Base-by-base conservation (phyloP, 2,888 invertebrate genomes). In the Drosophila sordidula region DNA sequence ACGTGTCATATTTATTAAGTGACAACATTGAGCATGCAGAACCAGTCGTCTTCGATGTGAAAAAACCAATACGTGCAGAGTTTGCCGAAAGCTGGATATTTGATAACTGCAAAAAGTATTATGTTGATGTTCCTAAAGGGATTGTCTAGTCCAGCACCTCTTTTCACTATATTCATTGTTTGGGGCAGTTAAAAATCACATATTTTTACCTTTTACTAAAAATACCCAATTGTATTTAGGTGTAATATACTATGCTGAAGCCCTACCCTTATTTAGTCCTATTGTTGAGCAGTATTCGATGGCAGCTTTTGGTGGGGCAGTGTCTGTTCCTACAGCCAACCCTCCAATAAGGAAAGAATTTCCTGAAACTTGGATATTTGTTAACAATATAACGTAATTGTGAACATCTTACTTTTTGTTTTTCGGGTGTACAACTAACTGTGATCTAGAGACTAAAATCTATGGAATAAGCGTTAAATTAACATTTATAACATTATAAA, bases 301-400 rank as follows among this genome's bases (percentile, higher is more conserved):
- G 52, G 32, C 11, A 42, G 32, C 32, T 18, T n/a, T n/a, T n/a
- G n/a, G n/a, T n/a, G 8, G n/a, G 14, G 12, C 34, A 12, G 6
- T 34, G 11, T 34, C 34, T 12, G 11, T 8, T 32, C 29, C 41
- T 6, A 3, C 36, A 49, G 45, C 9, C 14, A 25, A 6, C 0
- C 64, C 52, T 9, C 87, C 87, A 83, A 92, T 94, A 68, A 93
- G 95, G 87, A 93, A 93, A 91, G 91, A 93, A 89, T 95, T 95
- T 90, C 94, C 95, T 59, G 95, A 95, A 93, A 95, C 95, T 64
- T 95, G 95, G 95, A 93, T 95, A 80, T 95, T 95, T 94, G 92
- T 93, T 82, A 52, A 63, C 34, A 59, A 41, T 6, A 14, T 22
- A 38, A 71, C 34, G 70, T 66, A 76, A 65, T 36, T 66, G n/a